These are phyloP conservation scores for Microtus oregoni DNA, from an alignment of 2,113 vertebrate genomes.

Conservation along the genomic window DNA sequence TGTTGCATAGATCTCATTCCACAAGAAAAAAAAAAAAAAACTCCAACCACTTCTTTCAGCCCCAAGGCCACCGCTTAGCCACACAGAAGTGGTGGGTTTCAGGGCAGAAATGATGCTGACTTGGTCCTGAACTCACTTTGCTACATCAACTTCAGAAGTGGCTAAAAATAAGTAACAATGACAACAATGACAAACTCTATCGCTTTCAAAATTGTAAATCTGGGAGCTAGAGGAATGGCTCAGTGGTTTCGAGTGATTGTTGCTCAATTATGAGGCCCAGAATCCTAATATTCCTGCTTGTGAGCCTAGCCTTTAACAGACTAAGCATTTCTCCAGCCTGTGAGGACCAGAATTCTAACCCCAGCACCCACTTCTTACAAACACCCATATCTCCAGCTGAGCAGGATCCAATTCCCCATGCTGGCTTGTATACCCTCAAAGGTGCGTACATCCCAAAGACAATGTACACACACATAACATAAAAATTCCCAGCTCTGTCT, in stretches of 20 bases:
- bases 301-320: background rate
- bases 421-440: background rate
- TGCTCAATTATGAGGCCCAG: background rate
- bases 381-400: background rate
- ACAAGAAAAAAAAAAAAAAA: background rate
- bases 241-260: too few relatives aligned
- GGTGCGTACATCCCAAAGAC: background rate
- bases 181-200: background rate
- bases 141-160: background rate
- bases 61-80: background rate
- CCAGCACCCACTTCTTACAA: background rate
- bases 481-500: constrained; percentile 33
- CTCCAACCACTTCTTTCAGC: background rate
- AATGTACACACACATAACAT: background rate
- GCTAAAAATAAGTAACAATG: background rate
- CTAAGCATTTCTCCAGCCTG: background rate
- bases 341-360: background rate
- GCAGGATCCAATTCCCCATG: background rate
- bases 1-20: background rate
- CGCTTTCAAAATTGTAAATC: constrained; percentile 31
- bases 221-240: background rate
- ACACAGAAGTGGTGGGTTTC: background rate
- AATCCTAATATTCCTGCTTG: background rate
- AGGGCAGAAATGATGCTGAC: background rate
- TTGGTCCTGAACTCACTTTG: background rate